Evolutionary conservation across 2,113 vertebrate species (phyloP), one percentile per base, ranked within the genome.

Genomic region (Eretmochelys imbricata): DNA sequence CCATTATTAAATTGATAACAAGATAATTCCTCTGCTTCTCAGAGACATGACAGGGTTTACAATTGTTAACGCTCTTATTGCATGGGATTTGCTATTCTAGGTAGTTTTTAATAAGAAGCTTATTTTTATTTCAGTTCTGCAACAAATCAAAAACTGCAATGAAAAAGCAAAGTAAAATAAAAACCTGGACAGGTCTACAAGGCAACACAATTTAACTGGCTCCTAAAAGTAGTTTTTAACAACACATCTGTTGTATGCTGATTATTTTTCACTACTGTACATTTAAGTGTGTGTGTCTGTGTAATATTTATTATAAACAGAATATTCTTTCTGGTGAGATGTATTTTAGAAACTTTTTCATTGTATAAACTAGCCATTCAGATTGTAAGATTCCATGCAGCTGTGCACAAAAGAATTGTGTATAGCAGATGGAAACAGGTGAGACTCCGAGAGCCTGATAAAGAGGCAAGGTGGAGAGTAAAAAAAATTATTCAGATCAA

Each of bases 1-100:
- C 98, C 97, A 97, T 99, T 99, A 99, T 99, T 98, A 99, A 98
- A 99, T 98, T 98, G 99, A 99, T 99, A 99, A 99, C 98, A 98
- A 99, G 99, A 99, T 99, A 98, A 98, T 99, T 98, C 98, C 98
- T 98, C 95, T 98, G 98, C 98, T 98, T 98, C 98, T 97, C 95
- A 86, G 98, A 98, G 98, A 98, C 98, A 98, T 98, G 97, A 98
- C 98, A 98, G 98, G 97, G 97, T 98, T 98, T 97, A 97, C 97
- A 98, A 97, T 98, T 98, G 98, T 98, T 98, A 98, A 98, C 97
- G 98, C 97, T 97, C 97, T 98, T 98, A 98, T 97, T 98, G 97
- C 97, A 96, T 93, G 96, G 97, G 96, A 97, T 98, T 98, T 98
- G 92, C 97, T 98, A 96, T 98, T 98, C 95, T 97, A 94, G 97